These are phyloP conservation scores for Neodon shergylaensis DNA, from an alignment of 2,113 vertebrate genomes.

Conservation along the genomic window DNA sequence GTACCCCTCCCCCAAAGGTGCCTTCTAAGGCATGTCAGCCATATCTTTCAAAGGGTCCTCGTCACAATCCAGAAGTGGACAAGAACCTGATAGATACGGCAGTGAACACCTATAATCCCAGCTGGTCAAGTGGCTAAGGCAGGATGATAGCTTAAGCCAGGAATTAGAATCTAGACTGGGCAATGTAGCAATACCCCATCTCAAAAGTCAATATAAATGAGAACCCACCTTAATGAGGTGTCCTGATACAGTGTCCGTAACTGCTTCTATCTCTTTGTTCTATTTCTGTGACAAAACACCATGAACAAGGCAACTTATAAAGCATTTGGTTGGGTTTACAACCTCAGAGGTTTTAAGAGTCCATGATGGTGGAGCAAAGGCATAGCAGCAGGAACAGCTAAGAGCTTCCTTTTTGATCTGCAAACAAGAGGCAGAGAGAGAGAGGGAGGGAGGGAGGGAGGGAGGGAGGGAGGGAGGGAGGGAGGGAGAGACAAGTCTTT, in stretches of 20 bases:
- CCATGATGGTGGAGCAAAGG: neutral
- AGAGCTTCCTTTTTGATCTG: neutral
- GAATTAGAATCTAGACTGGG: neutral
- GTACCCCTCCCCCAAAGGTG: neutral
- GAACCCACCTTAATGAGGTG: neutral
- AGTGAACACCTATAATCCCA: neutral
- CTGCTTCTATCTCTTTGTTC: neutral
- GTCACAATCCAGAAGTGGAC: neutral
- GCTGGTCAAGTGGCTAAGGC: neutral
- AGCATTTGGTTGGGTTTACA: neutral
- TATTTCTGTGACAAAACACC: neutral
- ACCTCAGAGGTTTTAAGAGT: neutral
- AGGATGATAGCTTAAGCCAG: neutral
- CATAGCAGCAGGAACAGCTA: neutral
- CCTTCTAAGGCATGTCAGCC: neutral
- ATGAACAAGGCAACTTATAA: neutral
- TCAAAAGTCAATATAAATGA: neutral
- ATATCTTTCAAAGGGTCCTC: neutral
- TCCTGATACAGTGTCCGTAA: neutral
- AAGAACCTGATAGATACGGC: neutral
- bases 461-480: too few relatives aligned
- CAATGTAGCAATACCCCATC: neutral
- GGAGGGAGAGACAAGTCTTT: neutral
- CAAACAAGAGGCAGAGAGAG: neutral
- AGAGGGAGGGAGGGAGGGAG: too few relatives aligned